phyloP scores from a whole-genome alignment of 2,888 invertebrate genomes.

The Drosophila multiciliata region DNA sequence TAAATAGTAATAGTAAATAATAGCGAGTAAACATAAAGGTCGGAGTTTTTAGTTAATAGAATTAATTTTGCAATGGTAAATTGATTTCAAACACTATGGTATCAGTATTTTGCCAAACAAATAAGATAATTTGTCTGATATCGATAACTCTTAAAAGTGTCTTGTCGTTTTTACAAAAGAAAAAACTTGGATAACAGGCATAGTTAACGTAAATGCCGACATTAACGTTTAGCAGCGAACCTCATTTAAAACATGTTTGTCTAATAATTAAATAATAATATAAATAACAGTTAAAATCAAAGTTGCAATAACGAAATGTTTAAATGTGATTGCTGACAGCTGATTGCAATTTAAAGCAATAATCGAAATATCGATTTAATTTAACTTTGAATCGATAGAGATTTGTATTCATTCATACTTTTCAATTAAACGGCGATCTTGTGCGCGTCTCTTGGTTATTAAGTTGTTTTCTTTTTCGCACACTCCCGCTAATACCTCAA shows the following conservation, averaged over 20 bases:
- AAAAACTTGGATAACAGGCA: neutral
- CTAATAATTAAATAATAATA: neutral
- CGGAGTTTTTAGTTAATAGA: neutral
- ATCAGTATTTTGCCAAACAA: neutral
- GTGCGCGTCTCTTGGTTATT: constrained; percentile 49
- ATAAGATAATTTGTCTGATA: neutral
- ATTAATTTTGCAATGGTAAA: neutral
- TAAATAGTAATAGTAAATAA: neutral
- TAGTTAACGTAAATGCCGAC: too few relatives aligned
- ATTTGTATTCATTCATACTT: constrained; percentile 35
- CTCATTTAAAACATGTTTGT: neutral
- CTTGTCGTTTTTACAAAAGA: neutral
- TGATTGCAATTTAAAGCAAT: neutral
- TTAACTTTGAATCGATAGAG: constrained; percentile 27
- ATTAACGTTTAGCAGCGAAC: neutral
- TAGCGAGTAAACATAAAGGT: neutral
- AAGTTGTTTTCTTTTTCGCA: constrained; percentile 9
- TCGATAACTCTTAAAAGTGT: neutral
- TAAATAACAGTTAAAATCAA: neutral
- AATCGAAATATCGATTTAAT: constrained; percentile 10
- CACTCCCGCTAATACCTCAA: neutral
- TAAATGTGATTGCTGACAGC: neutral
- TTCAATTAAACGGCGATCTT: constrained; percentile 57
- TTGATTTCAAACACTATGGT: neutral
- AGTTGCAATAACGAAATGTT: neutral